These are phyloP conservation scores for Urocolius indicus DNA, from an alignment of 2,113 vertebrate genomes.

Conservation along the genomic window DNA sequence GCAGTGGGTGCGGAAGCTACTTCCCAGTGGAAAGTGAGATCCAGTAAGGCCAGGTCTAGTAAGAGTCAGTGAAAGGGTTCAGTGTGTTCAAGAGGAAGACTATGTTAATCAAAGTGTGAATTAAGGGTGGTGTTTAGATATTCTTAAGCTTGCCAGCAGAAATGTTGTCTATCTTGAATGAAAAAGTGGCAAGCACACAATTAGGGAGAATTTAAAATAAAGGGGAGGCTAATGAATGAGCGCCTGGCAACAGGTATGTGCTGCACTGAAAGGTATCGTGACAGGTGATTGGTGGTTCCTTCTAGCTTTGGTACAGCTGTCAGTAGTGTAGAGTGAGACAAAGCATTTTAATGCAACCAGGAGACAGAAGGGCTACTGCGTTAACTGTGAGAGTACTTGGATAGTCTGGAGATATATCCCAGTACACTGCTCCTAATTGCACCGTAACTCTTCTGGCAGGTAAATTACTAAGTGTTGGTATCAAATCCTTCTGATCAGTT, in stretches of 20 bases:
- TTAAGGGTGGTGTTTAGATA: background rate
- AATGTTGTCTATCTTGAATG: background rate
- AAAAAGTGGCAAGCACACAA: conserved; percentile 37
- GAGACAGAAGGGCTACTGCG: background rate
- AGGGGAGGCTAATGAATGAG: conserved; percentile 35
- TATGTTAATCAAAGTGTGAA: background rate
- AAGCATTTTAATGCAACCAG: background rate
- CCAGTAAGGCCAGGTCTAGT: background rate
- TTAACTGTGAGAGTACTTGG: background rate
- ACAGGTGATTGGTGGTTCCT: conserved; percentile 27
- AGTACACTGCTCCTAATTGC: background rate
- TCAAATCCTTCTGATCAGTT: conserved; percentile 3
- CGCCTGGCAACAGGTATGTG: conserved; percentile 8
- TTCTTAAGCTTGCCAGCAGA: conserved; percentile 13
- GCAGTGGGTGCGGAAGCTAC: background rate
- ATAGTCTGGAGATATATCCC: background rate
- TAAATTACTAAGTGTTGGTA: conserved; percentile 19
- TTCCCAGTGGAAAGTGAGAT: background rate
- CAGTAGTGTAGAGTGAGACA: background rate
- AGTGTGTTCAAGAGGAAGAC: background rate
- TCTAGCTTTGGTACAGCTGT: conserved; percentile 15
- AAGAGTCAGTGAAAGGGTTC: background rate
- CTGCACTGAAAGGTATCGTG: conserved; percentile 29
- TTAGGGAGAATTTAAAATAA: conserved; percentile 42
- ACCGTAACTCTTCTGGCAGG: background rate